Conservation (phyloP, 92 coral and sea anemone genomes). For the Blastomussa wellsi region DNA sequence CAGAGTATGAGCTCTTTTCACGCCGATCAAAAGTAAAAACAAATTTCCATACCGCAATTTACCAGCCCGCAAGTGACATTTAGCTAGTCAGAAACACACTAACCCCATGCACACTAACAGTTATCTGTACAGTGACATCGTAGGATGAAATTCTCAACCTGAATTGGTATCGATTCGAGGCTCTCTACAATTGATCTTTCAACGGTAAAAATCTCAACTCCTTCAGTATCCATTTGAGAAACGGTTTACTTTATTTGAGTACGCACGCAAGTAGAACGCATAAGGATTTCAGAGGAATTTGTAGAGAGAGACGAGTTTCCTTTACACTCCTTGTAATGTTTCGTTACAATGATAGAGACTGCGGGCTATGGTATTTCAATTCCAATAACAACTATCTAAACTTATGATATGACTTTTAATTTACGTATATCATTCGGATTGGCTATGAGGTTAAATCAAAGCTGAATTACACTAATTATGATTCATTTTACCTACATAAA, state of each 20-base stretch:
- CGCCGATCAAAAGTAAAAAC: too few species aligned
- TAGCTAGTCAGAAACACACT: too few species aligned
- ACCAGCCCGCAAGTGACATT: too few species aligned
- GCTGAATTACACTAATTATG: background rate
- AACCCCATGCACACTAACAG: too few species aligned
- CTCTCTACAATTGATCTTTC: background rate
- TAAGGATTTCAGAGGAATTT: background rate
- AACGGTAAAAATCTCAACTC: background rate
- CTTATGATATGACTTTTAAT: background rate
- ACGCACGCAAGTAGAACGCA: background rate
- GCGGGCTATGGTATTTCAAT: background rate
- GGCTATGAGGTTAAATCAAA: background rate
- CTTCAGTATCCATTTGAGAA: background rate
- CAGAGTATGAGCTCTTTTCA: too few species aligned
- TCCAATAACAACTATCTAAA: background rate
- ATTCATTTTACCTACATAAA: background rate
- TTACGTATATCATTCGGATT: background rate
- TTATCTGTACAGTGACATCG: too few species aligned
- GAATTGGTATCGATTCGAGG: background rate
- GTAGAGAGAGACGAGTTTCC: background rate
- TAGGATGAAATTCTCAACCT: too few species aligned
- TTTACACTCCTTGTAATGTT: background rate
- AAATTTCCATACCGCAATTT: too few species aligned
- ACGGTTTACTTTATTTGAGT: background rate
- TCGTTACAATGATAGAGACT: background rate